phyloP scores from a whole-genome alignment of 2,113 vertebrate species.

The Dicaeum eximium region DNA sequence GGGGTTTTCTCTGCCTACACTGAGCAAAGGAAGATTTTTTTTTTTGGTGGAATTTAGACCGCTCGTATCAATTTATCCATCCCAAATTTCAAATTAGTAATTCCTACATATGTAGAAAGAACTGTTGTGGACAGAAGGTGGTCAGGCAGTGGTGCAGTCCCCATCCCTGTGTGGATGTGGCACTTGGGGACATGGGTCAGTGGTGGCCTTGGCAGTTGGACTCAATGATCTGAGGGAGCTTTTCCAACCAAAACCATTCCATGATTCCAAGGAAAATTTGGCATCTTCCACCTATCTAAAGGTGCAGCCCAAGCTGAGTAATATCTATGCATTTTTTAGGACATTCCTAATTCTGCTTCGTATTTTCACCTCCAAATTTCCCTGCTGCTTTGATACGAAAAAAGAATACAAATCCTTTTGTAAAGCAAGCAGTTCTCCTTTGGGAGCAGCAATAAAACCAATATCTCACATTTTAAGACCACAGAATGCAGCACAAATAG shows the following conservation, averaged over 20 bases:
- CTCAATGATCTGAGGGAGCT: background rate
- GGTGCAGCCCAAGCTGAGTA: background rate
- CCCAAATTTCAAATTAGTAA: background rate
- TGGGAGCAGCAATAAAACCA: conserved; percentile 15
- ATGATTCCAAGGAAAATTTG: background rate
- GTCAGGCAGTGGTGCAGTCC: background rate
- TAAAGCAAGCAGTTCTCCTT: background rate
- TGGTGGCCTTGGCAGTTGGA: background rate
- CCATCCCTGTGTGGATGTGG: background rate
- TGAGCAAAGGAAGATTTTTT: background rate
- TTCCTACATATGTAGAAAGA: background rate
- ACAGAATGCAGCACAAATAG: background rate
- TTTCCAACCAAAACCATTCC: background rate
- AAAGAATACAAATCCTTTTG: background rate
- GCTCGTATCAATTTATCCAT: background rate
- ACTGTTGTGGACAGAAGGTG: background rate
- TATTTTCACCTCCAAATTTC: background rate
- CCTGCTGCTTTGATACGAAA: background rate
- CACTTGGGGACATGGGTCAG: background rate
- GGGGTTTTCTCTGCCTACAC: background rate
- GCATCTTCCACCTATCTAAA: background rate
- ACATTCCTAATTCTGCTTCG: background rate
- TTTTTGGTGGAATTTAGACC: background rate
- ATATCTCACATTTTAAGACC: background rate
- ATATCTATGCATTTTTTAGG: background rate